Evolutionary conservation across 2,113 vertebrate species (phyloP).

Genomic region (Psilopsiagon aymara): DNA sequence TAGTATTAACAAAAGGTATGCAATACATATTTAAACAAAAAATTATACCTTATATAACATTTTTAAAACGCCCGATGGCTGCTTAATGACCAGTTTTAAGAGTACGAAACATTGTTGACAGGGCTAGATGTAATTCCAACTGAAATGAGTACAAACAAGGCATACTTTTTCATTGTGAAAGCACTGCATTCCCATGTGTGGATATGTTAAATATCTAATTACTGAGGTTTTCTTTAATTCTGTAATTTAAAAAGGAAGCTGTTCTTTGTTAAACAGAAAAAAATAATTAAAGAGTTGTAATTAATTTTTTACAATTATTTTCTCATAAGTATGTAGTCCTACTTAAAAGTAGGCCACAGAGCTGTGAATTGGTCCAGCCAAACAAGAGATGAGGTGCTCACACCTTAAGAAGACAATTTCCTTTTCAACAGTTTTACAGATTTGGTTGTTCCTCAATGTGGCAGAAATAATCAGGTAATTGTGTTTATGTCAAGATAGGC

Average conservation of each 20-base stretch:
- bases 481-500: background rate
- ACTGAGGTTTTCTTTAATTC: background rate
- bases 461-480: background rate
- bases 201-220: background rate
- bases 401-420: background rate
- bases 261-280: background rate
- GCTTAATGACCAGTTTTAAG: background rate
- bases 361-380: background rate
- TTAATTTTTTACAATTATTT: background rate
- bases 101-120: background rate
- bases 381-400: background rate
- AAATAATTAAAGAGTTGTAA: background rate
- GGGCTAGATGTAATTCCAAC: background rate
- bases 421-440: background rate
- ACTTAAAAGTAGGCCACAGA: background rate
- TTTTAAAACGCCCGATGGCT: background rate
- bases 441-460: background rate
- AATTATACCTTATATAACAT: background rate
- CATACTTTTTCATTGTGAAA: background rate
- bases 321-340: background rate
- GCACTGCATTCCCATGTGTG: background rate
- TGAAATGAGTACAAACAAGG: background rate
- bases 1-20: background rate
- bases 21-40: background rate
- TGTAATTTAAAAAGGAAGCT: background rate